Evolutionary conservation across 2,888 invertebrate genomes (phyloP).

Genomic region (Hoplodrina ambigua): DNA sequence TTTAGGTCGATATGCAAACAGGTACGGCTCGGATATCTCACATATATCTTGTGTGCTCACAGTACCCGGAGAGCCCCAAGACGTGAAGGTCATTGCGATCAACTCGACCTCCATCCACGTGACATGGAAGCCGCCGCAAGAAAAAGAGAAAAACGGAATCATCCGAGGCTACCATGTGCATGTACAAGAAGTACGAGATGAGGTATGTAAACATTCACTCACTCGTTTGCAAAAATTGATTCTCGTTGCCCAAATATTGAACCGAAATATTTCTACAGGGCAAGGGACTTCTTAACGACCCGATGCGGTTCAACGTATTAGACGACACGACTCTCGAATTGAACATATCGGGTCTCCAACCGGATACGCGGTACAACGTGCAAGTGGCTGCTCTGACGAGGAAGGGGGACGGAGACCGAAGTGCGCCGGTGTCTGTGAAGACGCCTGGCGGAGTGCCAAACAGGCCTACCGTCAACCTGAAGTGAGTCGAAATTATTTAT

Average conservation of each 20-base stretch:
- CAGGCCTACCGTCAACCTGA: slow-evolving; percentile 94
- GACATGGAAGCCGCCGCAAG: slow-evolving; percentile 97
- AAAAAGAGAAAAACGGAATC: slow-evolving; percentile 98
- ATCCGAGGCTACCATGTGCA: slow-evolving; percentile 99
- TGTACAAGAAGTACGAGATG: slow-evolving; percentile 96
- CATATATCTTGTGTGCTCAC: slow-evolving; percentile 81
- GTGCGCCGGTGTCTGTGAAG: slow-evolving; percentile 95
- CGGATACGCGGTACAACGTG: slow-evolving; percentile 98
- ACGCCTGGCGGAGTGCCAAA: slow-evolving; percentile 98
- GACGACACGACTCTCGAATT: slow-evolving; percentile 94
- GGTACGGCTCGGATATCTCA: slow-evolving; percentile 75
- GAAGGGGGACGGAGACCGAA: slow-evolving; percentile 98
- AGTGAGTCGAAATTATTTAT: slow-evolving; percentile 88
- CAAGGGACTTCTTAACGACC: slow-evolving; percentile 95
- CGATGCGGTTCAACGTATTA: slow-evolving; percentile 96
- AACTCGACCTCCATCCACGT: slow-evolving; percentile 99
- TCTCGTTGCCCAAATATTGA: slow-evolving; percentile 8
- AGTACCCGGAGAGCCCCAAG: slow-evolving; percentile 99
- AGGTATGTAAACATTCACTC: slow-evolving; percentile 88
- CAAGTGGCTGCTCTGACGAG: slow-evolving; percentile 99
- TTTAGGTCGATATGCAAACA: slow-evolving; percentile 79
- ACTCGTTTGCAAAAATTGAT: not conserved
- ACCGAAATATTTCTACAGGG: slow-evolving; percentile 85
- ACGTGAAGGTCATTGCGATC: slow-evolving; percentile 96
- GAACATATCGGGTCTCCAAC: slow-evolving; percentile 97